Conservation (phyloP, 2,113 vertebrate genomes). For the Elephas maximus region DNA sequence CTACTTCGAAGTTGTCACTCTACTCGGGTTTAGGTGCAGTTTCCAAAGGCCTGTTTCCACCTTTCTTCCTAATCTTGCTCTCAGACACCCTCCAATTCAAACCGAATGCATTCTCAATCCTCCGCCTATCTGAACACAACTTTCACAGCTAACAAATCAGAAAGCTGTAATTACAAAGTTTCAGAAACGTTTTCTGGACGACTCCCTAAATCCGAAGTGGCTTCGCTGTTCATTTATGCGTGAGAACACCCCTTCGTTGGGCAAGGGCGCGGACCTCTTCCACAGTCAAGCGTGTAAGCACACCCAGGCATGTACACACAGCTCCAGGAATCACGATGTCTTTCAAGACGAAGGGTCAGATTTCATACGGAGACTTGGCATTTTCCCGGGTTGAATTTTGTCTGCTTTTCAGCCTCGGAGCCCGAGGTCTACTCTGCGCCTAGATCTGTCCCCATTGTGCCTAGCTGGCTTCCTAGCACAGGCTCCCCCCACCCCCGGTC, state of each 20-base stretch:
- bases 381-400: background rate
- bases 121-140: background rate
- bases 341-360: background rate
- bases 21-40: background rate
- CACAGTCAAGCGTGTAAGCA: background rate
- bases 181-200: background rate
- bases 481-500: no score
- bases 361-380: background rate
- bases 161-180: constrained; percentile 63
- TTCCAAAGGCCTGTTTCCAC: background rate
- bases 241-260: accelerated
- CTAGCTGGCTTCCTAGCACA: background rate
- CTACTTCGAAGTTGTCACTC: background rate
- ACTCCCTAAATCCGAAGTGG: background rate
- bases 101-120: background rate
- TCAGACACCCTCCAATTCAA: background rate
- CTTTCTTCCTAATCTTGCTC: background rate
- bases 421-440: background rate
- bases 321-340: background rate
- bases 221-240: background rate
- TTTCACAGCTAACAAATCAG: background rate
- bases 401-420: background rate
- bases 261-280: background rate
- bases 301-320: no score
- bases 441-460: background rate